Evolutionary conservation across 2,888 invertebrate genomes (phyloP).

Genomic region (Dryococelus australis): DNA sequence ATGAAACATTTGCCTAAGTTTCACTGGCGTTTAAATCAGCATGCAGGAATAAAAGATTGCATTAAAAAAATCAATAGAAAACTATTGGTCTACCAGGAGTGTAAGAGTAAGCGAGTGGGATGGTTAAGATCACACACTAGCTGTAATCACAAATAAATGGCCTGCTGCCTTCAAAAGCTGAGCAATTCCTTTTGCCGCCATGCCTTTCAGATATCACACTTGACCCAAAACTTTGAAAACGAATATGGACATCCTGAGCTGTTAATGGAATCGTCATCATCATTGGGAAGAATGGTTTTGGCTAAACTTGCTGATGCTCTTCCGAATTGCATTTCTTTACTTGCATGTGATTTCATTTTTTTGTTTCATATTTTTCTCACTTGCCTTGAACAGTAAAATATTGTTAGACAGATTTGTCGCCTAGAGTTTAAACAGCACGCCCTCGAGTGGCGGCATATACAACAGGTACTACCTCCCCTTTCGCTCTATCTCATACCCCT

Average conservation of each 20-base stretch:
- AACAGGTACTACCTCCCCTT: no score
- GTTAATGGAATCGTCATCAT: background rate
- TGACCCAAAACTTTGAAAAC: background rate
- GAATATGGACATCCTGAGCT: background rate
- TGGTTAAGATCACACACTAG: no score
- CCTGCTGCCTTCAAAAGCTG: no score
- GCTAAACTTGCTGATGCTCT: background rate
- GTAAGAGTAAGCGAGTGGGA: background rate
- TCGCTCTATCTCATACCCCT: no score
- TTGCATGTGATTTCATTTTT: background rate
- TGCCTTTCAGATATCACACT: no score
- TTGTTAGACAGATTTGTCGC: background rate
- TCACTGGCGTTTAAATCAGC: background rate
- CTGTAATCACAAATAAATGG: no score
- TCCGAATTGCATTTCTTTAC: background rate
- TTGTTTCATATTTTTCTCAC: background rate
- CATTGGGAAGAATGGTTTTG: background rate
- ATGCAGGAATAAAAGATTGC: background rate
- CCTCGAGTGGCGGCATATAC: no score
- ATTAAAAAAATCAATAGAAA: background rate
- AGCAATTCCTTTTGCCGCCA: no score
- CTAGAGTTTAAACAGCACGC: no score
- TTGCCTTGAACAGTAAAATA: background rate
- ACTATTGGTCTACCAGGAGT: background rate
- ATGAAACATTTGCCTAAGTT: background rate